Base-by-base conservation (phyloP, 2,113 vertebrate species). In the Galeopterus variegatus region DNA sequence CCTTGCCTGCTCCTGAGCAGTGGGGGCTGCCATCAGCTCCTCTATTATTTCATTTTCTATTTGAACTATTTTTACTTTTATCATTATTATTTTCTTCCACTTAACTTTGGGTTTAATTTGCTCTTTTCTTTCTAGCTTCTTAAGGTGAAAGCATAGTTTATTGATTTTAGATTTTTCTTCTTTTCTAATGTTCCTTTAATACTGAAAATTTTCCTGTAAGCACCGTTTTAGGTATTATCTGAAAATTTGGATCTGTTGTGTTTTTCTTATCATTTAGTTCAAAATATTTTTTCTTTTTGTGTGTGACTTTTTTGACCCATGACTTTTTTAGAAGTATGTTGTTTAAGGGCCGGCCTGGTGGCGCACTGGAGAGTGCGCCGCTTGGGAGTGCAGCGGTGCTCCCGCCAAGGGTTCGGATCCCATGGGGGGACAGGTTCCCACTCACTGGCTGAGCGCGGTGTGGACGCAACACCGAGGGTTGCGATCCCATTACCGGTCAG, bases 41-140 rank as follows among this genome's bases (percentile, higher is more conserved):
- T 67, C 70, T 77, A 28, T 81, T 52, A 76, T 90, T 65, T 79
- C 28, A n/a, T 86, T 85, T 86, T 82, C 45, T 88, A 9, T 45
- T 82, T 94, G 4, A 88, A 41, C 7, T 50, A 45, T 72, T 94
- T 56, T 33, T 54, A 11, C 12, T 88, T 81, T 88, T 54, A 33
- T 54, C n/a, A 48, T 64, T 65, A 33, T 75, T 64, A 72, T 72
- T n/a, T 89, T 87, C 4, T 28, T 85, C n/a, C 60, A 23, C 10
- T 80, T 80, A 52, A 52, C 17, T 65, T 70, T 82, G 33, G 26
- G 9, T 82, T 73, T 72, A 31, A 73, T 41, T 62, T 82, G 67
- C 26, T 72, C 18, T 65, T 58, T 93, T 72, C 26, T 88, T 88
- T 94, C 54, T 81, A 5, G 14, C 58, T 93, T 84, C 58, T 93